A percentile compares a stretch with the other conserved stretches of the same genome.
Conservation (phyloP, 1,140 invertebrate species). For the Arion vulgaris region DNA sequence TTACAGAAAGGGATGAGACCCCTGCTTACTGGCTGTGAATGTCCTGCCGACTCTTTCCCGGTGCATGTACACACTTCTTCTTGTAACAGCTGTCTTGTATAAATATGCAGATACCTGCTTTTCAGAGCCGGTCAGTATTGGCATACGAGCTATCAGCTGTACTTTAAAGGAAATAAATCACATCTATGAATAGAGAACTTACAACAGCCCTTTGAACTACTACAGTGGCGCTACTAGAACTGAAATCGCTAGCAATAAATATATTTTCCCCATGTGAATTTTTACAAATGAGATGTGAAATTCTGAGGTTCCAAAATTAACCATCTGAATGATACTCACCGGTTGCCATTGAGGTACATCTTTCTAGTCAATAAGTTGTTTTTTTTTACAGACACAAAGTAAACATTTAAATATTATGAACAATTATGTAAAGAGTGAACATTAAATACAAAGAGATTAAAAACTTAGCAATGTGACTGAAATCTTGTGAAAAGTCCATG, state of each 20-base stretch:
- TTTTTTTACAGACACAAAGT: too few relatives aligned
- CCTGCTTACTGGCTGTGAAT: constrained; percentile 11
- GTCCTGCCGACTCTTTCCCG: constrained; percentile 15
- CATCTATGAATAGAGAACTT: neutral
- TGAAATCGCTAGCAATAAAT: too few relatives aligned
- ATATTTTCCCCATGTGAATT: too few relatives aligned
- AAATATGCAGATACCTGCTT: constrained; percentile 15
- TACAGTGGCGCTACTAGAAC: neutral
- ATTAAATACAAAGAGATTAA: too few relatives aligned
- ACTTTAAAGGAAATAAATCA: neutral
- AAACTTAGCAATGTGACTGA: too few relatives aligned
- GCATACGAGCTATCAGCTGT: constrained; percentile 29
- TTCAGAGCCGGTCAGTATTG: constrained; percentile 7
- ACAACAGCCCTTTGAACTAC: constrained; percentile 9
- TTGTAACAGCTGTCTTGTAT: constrained; percentile 31
- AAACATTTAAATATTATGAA: too few relatives aligned
- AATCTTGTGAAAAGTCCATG: too few relatives aligned
- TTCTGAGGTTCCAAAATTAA: too few relatives aligned
- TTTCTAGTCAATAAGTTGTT: too few relatives aligned
- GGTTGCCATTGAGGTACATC: too few relatives aligned
- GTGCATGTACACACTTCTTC: constrained; percentile 27
- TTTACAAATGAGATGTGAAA: too few relatives aligned
- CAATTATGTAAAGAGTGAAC: too few relatives aligned
- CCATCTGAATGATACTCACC: neutral
- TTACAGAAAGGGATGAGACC: neutral